These are phyloP conservation scores for Oreochromis spilurus DNA, from an alignment of 2,113 vertebrate genomes.

Conservation along the genomic window DNA sequence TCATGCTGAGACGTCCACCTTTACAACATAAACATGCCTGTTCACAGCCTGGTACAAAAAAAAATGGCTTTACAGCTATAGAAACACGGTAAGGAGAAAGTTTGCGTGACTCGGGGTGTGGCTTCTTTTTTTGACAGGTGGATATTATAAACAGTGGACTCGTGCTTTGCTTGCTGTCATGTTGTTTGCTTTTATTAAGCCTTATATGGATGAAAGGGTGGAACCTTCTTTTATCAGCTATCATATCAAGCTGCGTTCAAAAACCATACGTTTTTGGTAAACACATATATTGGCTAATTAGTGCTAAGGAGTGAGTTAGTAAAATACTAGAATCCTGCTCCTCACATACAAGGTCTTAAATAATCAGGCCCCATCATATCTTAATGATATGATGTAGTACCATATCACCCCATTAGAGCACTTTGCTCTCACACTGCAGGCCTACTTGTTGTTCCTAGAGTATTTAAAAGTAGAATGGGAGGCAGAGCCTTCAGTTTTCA, in stretches of 20 bases:
- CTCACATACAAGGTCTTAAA: neutral
- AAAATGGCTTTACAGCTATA: neutral
- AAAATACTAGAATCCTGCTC: neutral
- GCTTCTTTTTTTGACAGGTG: neutral
- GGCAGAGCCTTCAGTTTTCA: neutral
- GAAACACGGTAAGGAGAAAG: neutral
- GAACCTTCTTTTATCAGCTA: neutral
- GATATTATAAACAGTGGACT: neutral
- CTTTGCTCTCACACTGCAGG: neutral
- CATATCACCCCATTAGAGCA: neutral
- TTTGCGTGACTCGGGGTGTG: neutral
- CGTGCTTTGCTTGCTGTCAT: neutral
- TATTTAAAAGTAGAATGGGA: neutral
- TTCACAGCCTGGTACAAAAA: neutral
- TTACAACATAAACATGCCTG: neutral
- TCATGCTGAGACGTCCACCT: neutral
- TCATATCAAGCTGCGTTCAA: neutral
- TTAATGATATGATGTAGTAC: neutral
- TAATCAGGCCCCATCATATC: neutral
- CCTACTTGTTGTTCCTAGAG: neutral
- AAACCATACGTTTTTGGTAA: neutral
- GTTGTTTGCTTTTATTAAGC: neutral
- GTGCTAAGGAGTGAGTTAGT: neutral
- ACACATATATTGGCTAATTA: neutral
- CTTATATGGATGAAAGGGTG: neutral